phyloP scores from a whole-genome alignment of 2,113 vertebrate species.

The Trachemys scripta region DNA sequence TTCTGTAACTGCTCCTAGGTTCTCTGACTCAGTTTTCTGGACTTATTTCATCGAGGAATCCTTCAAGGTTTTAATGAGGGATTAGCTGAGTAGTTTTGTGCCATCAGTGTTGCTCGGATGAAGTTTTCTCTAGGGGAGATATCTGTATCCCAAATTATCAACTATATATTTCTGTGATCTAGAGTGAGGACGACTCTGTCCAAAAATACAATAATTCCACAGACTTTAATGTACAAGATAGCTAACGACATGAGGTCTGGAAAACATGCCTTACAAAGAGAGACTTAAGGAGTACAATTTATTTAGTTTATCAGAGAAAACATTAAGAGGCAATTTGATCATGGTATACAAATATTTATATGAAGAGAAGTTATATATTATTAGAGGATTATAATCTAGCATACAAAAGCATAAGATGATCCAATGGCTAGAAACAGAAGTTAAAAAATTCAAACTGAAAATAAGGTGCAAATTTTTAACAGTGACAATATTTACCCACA shows the following conservation, averaged over 20 bases:
- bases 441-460: background rate
- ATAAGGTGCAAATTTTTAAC: background rate
- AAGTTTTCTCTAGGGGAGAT: too few species aligned
- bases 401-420: background rate
- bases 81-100: too few species aligned
- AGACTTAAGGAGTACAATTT: background rate
- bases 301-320: background rate
- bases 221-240: background rate
- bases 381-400: background rate
- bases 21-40: too few species aligned
- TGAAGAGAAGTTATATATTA: too few species aligned
- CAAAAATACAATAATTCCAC: background rate
- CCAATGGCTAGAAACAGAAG: background rate
- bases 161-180: too few species aligned
- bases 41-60: too few species aligned
- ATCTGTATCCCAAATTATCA: too few species aligned
- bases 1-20: too few species aligned
- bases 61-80: too few species aligned
- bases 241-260: background rate
- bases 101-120: too few species aligned
- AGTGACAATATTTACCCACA: too few species aligned
- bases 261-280: background rate
- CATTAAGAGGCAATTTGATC: background rate
- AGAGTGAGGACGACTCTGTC: background rate
- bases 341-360: background rate